These are phyloP conservation scores for Chloroceryle inda DNA, from an alignment of 2,797 vertebrate genomes.

Conservation along the genomic window DNA sequence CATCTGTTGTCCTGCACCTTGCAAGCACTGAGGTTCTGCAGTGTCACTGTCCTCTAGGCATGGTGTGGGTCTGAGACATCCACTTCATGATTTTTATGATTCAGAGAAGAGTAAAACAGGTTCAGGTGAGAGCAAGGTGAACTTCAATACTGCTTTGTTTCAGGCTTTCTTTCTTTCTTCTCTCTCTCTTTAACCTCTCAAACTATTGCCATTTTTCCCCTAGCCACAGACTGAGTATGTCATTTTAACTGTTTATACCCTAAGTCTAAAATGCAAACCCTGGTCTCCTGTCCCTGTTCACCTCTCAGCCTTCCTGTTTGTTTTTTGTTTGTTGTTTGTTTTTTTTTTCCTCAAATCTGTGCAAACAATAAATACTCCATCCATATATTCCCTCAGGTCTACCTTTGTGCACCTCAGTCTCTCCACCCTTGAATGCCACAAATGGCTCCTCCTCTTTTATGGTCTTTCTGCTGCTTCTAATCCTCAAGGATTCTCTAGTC, in stretches of 20 bases:
- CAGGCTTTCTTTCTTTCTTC: neutral
- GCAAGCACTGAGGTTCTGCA: too few relatives aligned
- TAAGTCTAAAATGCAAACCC: neutral
- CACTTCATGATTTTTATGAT: neutral
- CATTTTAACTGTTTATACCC: neutral
- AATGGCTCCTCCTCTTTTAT: neutral
- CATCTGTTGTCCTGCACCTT: accelerated
- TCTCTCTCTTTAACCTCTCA: neutral
- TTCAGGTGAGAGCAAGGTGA: neutral
- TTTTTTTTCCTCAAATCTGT: neutral
- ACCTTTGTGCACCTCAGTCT: neutral
- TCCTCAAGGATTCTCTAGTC: neutral
- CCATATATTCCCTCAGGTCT: neutral
- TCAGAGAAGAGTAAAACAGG: neutral
- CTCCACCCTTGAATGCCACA: neutral
- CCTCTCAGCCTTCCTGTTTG: neutral
- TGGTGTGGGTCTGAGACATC: neutral
- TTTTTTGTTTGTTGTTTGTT: neutral
- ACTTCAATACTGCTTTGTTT: neutral
- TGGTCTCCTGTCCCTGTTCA: neutral
- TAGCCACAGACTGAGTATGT: neutral
- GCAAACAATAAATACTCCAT: neutral
- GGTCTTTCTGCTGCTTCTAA: neutral
- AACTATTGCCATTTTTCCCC: neutral
- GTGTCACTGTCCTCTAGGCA: neutral